Conservation (phyloP, 30 jellyfish, hydroid and myxozoan species). For the Aurelia aurita complex sp. Pacific region DNA sequence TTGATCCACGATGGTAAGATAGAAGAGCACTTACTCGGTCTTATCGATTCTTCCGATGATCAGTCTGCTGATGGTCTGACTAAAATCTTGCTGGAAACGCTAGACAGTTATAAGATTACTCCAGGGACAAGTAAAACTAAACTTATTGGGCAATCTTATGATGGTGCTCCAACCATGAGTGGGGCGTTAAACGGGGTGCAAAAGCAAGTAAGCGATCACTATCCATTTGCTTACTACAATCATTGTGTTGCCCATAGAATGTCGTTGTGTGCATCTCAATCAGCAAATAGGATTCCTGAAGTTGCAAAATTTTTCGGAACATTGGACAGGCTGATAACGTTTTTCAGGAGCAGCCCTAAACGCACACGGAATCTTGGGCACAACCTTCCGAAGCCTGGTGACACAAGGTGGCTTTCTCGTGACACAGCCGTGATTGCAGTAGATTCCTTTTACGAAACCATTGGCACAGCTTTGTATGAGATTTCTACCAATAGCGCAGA, state of each 20-base stretch:
- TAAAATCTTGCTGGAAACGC: background rate
- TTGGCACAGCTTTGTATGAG: conserved; percentile 37
- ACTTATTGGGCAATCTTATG: conserved; percentile 55
- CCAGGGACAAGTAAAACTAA: conserved; percentile 26
- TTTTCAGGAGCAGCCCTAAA: conserved; percentile 45
- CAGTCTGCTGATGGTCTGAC: conserved; percentile 9
- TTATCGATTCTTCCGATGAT: conserved; percentile 6
- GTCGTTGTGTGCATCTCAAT: conserved; percentile 46
- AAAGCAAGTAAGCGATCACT: conserved; percentile 13
- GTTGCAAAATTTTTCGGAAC: conserved; percentile 54
- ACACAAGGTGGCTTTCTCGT: conserved; percentile 38
- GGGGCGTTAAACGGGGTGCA: conserved; percentile 36
- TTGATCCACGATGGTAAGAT: conserved; percentile 8
- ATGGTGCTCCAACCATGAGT: conserved; percentile 54
- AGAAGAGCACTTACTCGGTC: conserved; percentile 30
- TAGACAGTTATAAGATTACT: conserved; percentile 2
- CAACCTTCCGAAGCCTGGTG: conserved; percentile 54
- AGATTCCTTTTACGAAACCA: conserved; percentile 32
- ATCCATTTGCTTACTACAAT: conserved; percentile 45
- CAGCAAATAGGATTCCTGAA: conserved; percentile 31
- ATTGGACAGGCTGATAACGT: conserved; percentile 5
- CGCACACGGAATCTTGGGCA: conserved; percentile 38
- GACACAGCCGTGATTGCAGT: conserved; percentile 47
- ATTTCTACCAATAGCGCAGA: conserved; percentile 15
- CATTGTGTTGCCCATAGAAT: conserved; percentile 51